Evolutionary conservation across 2,113 vertebrate species (phyloP).

Genomic region (Lepus timidus): DNA sequence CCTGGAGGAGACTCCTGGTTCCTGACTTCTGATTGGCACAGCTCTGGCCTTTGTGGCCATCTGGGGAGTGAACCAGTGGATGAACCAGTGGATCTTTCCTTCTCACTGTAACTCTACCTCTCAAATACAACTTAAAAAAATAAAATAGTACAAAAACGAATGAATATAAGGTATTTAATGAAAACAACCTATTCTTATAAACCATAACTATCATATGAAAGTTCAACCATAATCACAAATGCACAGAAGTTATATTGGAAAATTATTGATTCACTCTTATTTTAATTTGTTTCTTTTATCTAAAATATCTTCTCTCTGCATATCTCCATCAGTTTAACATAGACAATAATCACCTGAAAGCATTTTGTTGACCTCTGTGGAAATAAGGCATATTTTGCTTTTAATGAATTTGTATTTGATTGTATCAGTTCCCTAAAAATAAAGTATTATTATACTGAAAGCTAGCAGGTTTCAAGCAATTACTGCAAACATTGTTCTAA

Average conservation of each 20-base stretch:
- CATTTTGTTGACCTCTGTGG: background rate
- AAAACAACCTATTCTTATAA: background rate
- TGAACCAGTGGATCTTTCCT: too few species aligned
- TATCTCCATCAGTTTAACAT: background rate
- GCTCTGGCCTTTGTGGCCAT: too few species aligned
- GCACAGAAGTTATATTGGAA: background rate
- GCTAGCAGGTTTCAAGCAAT: background rate
- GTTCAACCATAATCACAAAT: background rate
- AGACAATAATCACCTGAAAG: background rate
- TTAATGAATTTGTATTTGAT: background rate
- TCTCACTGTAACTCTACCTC: too few species aligned
- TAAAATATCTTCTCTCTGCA: background rate
- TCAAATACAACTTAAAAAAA: too few species aligned
- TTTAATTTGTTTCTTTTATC: background rate
- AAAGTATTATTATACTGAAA: background rate
- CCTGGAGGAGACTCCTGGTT: too few species aligned
- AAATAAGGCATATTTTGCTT: slow-evolving; percentile 13
- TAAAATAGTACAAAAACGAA: too few species aligned
- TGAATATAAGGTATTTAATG: background rate
- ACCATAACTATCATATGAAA: background rate
- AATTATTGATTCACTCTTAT: background rate
- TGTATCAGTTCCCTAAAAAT: background rate
- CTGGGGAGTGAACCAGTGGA: too few species aligned
- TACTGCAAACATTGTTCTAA: background rate
- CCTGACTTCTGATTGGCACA: too few species aligned